Percentiles rank a stretch among this genome's conserved stretches.
These are phyloP conservation scores for Candidula unifasciata DNA, from an alignment of 2,888 invertebrate species.

Conservation along the genomic window DNA sequence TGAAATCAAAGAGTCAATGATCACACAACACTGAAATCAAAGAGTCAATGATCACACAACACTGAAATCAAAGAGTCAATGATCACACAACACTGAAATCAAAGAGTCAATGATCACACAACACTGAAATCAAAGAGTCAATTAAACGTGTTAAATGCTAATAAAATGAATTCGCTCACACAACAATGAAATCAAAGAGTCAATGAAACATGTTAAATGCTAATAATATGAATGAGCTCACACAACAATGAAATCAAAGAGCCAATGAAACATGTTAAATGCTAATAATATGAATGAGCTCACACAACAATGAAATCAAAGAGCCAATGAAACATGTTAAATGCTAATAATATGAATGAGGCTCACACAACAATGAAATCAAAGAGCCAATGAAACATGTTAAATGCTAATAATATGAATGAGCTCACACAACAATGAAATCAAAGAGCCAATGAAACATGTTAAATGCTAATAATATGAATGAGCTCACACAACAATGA, in stretches of 20 bases:
- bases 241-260: neutral
- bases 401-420: neutral
- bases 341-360: no score
- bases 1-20: neutral
- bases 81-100: no score
- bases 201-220: no score
- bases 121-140: neutral
- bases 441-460: neutral
- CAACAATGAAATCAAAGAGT: neutral
- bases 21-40: neutral
- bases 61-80: neutral
- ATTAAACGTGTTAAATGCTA: no score
- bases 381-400: no score
- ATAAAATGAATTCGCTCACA: neutral
- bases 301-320: neutral
- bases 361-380: no score
- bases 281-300: neutral
- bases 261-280: neutral
- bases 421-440: neutral
- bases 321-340: neutral
- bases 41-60: neutral
- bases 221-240: neutral
- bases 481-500: neutral
- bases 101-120: neutral
- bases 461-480: no score